phyloP scores from a whole-genome alignment of 2,797 vertebrate genomes.

The Menidia menidia region DNA sequence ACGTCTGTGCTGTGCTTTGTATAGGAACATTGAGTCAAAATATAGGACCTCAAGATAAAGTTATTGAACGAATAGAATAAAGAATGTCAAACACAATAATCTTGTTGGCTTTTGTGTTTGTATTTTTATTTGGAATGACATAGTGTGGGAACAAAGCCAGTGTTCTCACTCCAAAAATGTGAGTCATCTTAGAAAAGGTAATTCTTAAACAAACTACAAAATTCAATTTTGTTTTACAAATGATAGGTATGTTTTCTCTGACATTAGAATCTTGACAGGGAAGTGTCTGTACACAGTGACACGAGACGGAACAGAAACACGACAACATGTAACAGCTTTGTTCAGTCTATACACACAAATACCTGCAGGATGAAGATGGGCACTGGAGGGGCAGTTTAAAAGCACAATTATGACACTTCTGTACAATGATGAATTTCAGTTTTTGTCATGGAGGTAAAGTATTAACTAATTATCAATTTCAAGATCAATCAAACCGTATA shows the following conservation, averaged over 20 bases:
- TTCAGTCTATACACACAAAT: neutral
- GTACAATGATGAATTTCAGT: neutral
- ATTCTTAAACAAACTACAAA: conserved; percentile 12
- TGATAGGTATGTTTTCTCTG: neutral
- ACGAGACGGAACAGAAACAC: conserved; percentile 5
- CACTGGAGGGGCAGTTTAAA: neutral
- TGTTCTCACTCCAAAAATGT: neutral
- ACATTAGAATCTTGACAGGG: conserved; percentile 17
- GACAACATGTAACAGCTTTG: conserved; percentile 2
- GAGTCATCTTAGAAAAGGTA: neutral
- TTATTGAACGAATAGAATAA: conserved; percentile 75
- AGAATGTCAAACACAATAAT: conserved; percentile 60
- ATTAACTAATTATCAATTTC: too few species aligned
- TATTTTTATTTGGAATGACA: conserved; percentile 2
- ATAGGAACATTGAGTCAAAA: conserved; percentile 50
- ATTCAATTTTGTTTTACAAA: conserved; percentile 14
- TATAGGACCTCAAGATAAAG: conserved; percentile 65
- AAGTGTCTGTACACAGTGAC: conserved; percentile 3
- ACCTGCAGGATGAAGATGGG: neutral
- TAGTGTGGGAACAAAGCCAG: neutral
- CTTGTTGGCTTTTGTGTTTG: neutral
- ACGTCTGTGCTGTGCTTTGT: conserved; percentile 67
- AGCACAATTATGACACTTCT: neutral
- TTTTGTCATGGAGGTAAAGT: too few species aligned
- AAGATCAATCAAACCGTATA: too few species aligned